Conservation (phyloP, 2,888 invertebrate species). For the Sepioteuthis lessoniana region DNA sequence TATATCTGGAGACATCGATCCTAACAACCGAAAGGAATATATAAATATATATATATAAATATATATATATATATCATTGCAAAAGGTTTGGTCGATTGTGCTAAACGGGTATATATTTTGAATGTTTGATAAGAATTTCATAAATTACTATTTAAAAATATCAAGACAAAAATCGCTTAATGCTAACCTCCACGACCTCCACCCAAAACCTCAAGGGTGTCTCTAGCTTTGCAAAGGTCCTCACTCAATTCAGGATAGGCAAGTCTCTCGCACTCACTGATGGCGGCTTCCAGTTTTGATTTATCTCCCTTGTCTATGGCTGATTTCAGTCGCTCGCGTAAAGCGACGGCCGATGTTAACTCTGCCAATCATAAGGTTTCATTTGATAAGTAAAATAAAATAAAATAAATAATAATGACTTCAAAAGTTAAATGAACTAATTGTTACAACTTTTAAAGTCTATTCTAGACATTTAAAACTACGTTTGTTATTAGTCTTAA, state of each 20-base stretch:
- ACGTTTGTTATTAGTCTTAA: too few species aligned
- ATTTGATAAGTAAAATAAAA: neutral
- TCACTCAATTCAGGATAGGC: conserved; percentile 25
- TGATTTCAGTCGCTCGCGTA: conserved; percentile 15
- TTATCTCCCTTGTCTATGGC: neutral
- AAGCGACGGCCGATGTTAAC: neutral
- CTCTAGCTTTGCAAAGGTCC: conserved; percentile 37
- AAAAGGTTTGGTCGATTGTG: too few species aligned
- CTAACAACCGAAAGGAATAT: neutral
- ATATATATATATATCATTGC: too few species aligned
- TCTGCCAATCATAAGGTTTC: neutral
- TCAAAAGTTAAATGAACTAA: too few species aligned
- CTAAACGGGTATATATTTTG: too few species aligned
- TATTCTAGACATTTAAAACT: too few species aligned
- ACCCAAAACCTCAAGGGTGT: neutral
- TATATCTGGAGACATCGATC: neutral
- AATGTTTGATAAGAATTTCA: too few species aligned
- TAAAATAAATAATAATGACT: too few species aligned
- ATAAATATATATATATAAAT: too few species aligned
- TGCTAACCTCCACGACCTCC: conserved; percentile 39
- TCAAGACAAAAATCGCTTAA: neutral
- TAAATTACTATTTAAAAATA: too few species aligned
- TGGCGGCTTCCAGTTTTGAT: neutral
- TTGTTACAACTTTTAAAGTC: too few species aligned
- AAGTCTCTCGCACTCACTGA: neutral